Evolutionary conservation across 2,113 vertebrate species (phyloP), one percentile per base, ranked within the genome.

Genomic region (Coracopsis vasa): DNA sequence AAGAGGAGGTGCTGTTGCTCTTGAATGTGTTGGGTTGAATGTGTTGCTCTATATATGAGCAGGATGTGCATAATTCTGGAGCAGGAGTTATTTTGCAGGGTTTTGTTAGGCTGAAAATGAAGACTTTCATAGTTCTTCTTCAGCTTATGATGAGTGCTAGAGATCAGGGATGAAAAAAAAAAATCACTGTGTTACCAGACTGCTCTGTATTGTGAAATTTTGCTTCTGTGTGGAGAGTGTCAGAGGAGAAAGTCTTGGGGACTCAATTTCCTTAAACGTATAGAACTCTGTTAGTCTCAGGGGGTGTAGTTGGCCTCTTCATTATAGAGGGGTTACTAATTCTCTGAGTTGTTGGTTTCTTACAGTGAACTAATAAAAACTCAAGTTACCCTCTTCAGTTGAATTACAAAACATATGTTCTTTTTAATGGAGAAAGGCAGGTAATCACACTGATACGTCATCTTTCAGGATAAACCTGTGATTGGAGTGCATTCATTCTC

Each of bases 401-500:
- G 51, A 53, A 69, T 65, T 86, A 23, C 24, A 3, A 18, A 72
- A 80, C 16, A 6, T 64, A 2, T 64, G 18, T 77, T 56, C 91
- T 51, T 69, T 80, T 25, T 77, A 65, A 17, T 51, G 42, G 50
- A 60, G 25, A 66, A 86, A 44, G 56, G 39, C 37, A 61, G 39
- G 28, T 90, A 71, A 69, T 80, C 25, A n/a, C 44, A 47, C 53
- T 79, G 20, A 18, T 48, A 25, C 61, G 41, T 79, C 25, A 71
- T 73, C 98, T 94, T 98, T 89, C 94, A 99, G 99, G 99, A 99
- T 88, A 99, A 99, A 92, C 98, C 98, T 80, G 94, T 98, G 91
- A 97, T 99, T 10, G 96, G 97, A 67, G 88, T 97, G 73, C 99
- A 99, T 97, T 98, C 98, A 1, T 99, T 99, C 94, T 98, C 98